Percentiles rank a stretch among this genome's conserved stretches.
Evolutionary conservation across 2,888 invertebrate genomes (phyloP).

Genomic region (Ctena decussata): DNA sequence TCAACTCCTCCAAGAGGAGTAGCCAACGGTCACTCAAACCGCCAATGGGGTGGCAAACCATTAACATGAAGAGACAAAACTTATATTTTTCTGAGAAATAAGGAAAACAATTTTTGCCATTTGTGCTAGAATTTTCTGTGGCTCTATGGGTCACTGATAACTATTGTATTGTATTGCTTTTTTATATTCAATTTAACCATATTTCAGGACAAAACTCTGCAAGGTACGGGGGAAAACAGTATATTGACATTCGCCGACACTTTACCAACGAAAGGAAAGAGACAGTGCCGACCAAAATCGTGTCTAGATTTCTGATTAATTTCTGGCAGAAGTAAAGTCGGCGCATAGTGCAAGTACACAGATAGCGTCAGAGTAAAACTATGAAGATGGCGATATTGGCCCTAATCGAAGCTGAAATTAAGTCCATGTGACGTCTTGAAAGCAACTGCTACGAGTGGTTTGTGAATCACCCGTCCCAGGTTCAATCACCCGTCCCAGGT

Average conservation of each 20-base stretch:
- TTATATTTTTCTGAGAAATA: too few species aligned
- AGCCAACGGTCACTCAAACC: too few species aligned
- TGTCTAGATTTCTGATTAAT: background rate
- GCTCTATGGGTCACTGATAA: too few species aligned
- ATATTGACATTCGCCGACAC: background rate
- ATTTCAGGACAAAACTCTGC: background rate
- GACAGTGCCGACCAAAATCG: background rate
- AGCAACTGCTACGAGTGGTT: background rate
- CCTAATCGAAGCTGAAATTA: background rate
- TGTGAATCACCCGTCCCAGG: background rate
- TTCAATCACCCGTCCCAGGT: too few species aligned
- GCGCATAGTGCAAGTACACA: background rate
- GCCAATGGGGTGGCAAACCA: too few species aligned
- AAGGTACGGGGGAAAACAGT: background rate
- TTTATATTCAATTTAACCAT: background rate
- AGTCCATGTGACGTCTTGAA: background rate
- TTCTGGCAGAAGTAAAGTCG: background rate
- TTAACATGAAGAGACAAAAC: too few species aligned
- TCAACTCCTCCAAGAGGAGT: too few species aligned
- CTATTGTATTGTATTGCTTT: too few species aligned
- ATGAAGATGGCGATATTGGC: background rate
- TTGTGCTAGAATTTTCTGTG: too few species aligned
- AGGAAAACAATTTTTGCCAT: too few species aligned
- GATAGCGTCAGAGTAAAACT: background rate
- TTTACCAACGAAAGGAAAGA: background rate